Base-by-base conservation (phyloP, 1,140 invertebrate species). In the Drosophila murphyi region DNA sequence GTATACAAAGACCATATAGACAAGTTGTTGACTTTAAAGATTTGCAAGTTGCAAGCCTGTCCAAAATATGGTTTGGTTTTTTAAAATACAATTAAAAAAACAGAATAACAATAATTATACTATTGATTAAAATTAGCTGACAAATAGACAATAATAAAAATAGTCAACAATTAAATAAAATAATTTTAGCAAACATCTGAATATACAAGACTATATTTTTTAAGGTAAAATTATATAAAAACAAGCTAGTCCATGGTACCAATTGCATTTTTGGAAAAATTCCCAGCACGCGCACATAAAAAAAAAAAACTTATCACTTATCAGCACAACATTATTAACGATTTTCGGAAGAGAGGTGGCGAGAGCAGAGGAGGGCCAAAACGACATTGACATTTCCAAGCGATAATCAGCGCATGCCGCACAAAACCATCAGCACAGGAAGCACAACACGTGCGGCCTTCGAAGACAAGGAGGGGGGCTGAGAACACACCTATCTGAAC, bases 371-470 rank as follows among this genome's bases (percentile, higher is more conserved):
- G 20, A 20, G 20, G 65, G 47, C 12, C 35, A 5, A 45, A 39
- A 5, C 10, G 41, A 54, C 59, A 63, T 55, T 63, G 59, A 71
- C 51, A 63, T 20, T 20, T 63, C 39, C 39, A 48, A 28, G 37
- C 39, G 54, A 67, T 72, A 67, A 69, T 59, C 60, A 20, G 20
- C 20, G 20, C 20, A 20, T 20, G 20, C 20, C 20, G 20, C 20
- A 20, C 56, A 39, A 29, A 43, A n/a, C 31, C 20, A 20, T 20
- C 20, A 20, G 20, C 32, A 34, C 52, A 59, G 39, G 35, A 28
- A 12, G 20, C 52, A 5, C 61, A 39, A 67, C 70, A 72, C 70
- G 70, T 67, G 70, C 39, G 41, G 32, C 3, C 6, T 12, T 35
- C 20, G 20, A 20, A 20, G 20, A 20, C 20, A 20, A 20, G 20